phyloP scores from a whole-genome alignment of 2,888 invertebrate genomes.

The Allolobophora icterica region DNA sequence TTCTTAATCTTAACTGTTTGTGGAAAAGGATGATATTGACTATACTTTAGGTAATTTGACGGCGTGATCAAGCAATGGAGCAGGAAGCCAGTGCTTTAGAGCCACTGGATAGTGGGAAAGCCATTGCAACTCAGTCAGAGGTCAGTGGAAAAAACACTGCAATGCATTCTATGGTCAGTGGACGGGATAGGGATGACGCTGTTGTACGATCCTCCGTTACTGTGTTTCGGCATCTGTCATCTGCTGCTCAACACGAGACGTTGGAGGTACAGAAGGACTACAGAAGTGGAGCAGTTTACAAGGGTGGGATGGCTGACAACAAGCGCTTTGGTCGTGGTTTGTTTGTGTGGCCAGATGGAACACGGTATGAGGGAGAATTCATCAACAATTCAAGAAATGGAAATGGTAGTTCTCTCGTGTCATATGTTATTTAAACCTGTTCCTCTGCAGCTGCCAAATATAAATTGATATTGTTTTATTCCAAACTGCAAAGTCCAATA shows the following conservation, averaged over 20 bases:
- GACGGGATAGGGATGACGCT: neutral
- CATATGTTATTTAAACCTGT: neutral
- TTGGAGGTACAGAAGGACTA: slow-evolving; percentile 40
- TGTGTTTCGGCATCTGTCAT: neutral
- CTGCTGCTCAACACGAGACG: neutral
- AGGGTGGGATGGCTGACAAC: slow-evolving; percentile 39
- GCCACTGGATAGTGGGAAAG: neutral
- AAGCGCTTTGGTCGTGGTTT: slow-evolving; percentile 54
- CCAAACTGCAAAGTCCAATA: neutral
- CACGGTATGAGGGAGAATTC: slow-evolving; percentile 62
- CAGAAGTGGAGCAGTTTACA: slow-evolving; percentile 46
- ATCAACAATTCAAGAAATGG: slow-evolving; percentile 59
- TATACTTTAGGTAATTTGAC: neutral
- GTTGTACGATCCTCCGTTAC: neutral
- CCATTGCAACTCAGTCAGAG: neutral
- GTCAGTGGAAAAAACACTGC: neutral
- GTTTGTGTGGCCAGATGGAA: slow-evolving; percentile 64
- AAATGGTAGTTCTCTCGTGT: slow-evolving; percentile 53
- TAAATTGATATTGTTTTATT: neutral
- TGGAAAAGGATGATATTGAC: neutral
- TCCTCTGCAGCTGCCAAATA: neutral
- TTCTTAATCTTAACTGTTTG: neutral
- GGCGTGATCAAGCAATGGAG: neutral
- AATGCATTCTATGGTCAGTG: neutral
- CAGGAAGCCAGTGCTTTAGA: slow-evolving; percentile 11